phyloP scores from a whole-genome alignment of 37 sponge, comb jelly and placozoan species.

The Haliclona indistincta region DNA sequence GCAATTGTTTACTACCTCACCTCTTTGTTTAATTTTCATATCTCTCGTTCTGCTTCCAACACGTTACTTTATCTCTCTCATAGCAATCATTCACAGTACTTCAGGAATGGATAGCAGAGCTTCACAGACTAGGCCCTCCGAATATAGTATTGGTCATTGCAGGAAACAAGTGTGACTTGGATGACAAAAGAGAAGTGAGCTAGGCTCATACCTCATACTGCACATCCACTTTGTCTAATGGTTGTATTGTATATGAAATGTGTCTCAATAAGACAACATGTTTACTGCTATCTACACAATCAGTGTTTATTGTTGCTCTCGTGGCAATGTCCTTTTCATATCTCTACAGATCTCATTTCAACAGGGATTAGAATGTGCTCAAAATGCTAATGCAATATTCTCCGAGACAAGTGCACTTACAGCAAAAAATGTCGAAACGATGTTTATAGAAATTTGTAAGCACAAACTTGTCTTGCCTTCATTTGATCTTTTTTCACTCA shows the following conservation, averaged over 20 bases:
- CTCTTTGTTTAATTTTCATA: neutral
- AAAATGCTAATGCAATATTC: slow-evolving; percentile 64
- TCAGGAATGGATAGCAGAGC: slow-evolving; percentile 83
- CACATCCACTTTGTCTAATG: neutral
- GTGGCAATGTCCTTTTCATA: neutral
- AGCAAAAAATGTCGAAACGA: slow-evolving; percentile 68
- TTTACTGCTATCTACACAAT: neutral
- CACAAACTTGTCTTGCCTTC: neutral
- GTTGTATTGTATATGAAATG: neutral
- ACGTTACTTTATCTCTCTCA: neutral
- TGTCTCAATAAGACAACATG: too few relatives aligned
- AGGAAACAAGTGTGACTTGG: slow-evolving; percentile 89
- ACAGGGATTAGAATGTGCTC: slow-evolving; percentile 69
- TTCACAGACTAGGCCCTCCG: slow-evolving; percentile 75
- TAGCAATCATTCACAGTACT: slow-evolving; percentile 59
- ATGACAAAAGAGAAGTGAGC: slow-evolving; percentile 74
- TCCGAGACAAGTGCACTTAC: slow-evolving; percentile 84
- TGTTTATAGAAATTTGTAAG: slow-evolving; percentile 87
- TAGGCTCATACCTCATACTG: slow-evolving; percentile 1
- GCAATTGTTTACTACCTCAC: neutral
- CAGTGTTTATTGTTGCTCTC: neutral
- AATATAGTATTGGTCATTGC: slow-evolving; percentile 89
- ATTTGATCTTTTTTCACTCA: neutral
- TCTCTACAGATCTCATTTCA: slow-evolving; percentile 38
- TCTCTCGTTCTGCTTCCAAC: neutral